Conservation (phyloP, 2,888 invertebrate species). For the Melikaiella ostensackeni region DNA sequence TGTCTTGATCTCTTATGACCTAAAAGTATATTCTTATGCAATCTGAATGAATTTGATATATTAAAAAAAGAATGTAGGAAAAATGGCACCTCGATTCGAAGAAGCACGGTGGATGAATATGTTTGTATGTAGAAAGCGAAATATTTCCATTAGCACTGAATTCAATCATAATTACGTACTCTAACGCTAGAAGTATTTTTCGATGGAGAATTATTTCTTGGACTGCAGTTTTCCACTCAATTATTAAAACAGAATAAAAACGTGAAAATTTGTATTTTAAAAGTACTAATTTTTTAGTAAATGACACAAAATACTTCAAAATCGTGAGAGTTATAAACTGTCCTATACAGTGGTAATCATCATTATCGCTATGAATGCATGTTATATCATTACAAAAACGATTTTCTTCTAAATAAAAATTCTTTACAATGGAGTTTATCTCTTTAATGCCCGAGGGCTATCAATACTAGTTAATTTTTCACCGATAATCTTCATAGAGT, state of each 20-base stretch:
- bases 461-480: neutral
- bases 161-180: neutral
- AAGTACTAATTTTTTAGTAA: neutral
- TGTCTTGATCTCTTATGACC: neutral
- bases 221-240: neutral
- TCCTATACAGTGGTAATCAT: neutral
- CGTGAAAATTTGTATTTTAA: neutral
- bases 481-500: neutral
- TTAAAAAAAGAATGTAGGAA: constrained; percentile 42
- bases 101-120: constrained; percentile 65
- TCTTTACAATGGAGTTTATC: neutral
- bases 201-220: no score
- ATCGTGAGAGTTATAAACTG: neutral
- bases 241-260: neutral
- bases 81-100: constrained; percentile 76
- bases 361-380: neutral
- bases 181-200: neutral
- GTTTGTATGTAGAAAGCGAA: constrained; percentile 32
- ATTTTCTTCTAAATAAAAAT: neutral
- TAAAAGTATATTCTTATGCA: neutral
- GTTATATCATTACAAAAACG: neutral
- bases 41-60: constrained; percentile 20
- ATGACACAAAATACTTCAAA: neutral
- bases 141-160: neutral
- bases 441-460: neutral